Conservation (phyloP, 2,888 invertebrate genomes). For the Polia nebulosa region DNA sequence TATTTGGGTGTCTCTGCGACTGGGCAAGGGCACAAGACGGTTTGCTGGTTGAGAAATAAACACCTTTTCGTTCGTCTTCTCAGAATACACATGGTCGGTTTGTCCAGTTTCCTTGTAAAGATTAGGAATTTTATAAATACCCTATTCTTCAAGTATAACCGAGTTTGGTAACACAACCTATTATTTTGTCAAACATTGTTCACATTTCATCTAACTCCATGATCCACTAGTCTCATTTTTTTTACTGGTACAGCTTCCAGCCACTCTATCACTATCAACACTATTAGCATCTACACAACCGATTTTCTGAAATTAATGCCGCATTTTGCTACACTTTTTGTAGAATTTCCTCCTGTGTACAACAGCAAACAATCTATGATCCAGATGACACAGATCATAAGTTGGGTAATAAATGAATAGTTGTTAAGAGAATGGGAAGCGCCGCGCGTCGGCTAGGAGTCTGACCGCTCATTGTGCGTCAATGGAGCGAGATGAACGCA, state of each 20-base stretch:
- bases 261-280: too few relatives aligned
- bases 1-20: not conserved
- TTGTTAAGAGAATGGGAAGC: too few relatives aligned
- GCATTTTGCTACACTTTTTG: not conserved
- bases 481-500: slow-evolving; percentile 32
- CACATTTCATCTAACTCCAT: not conserved
- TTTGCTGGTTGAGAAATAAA: not conserved
- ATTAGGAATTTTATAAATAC: not conserved
- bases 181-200: not conserved
- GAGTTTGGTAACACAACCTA: not conserved
- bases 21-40: too few relatives aligned
- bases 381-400: not conserved
- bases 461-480: not conserved
- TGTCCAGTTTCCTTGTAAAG: not conserved
- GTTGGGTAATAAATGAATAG: not conserved
- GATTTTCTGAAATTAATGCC: too few relatives aligned
- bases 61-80: not conserved
- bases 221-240: not conserved
- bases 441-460: not conserved
- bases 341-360: not conserved
- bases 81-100: not conserved
- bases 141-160: not conserved
- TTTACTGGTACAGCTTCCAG: too few relatives aligned
- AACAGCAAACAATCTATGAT: not conserved
- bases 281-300: not conserved